Conservation (phyloP, 2,797 vertebrate species). For the Tangara arthus region DNA sequence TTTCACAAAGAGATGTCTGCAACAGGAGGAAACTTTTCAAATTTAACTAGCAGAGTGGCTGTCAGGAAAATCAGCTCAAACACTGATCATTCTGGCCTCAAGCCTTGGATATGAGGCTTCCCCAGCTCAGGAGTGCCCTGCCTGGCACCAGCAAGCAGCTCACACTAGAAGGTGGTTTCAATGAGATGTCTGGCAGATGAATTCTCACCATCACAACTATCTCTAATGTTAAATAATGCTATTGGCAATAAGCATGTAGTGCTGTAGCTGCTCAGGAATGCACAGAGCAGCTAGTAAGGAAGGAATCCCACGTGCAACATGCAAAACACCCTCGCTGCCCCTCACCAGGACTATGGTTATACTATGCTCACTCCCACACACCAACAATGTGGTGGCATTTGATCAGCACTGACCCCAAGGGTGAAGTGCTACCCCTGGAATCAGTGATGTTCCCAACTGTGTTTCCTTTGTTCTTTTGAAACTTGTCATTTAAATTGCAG, state of each 20-base stretch:
- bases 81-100: not conserved
- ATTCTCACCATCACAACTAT: not conserved
- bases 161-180: not conserved
- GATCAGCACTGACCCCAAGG: not conserved
- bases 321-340: not conserved
- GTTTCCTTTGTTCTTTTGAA: not conserved
- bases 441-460: accelerated
- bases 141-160: not conserved
- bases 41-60: not conserved
- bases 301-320: not conserved
- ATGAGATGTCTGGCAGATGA: not conserved
- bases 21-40: not conserved
- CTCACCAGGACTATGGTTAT: not conserved
- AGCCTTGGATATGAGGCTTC: not conserved
- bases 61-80: not conserved
- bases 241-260: accelerated
- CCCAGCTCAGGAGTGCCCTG: not conserved
- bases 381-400: not conserved
- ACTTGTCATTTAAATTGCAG: not conserved
- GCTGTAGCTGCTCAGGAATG: not conserved
- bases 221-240: not conserved
- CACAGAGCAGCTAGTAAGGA: not conserved
- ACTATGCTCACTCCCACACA: not conserved
- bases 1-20: too few species aligned
- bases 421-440: not conserved